Conservation (phyloP, 1,140 invertebrate species). For the Papilio helenus region DNA sequence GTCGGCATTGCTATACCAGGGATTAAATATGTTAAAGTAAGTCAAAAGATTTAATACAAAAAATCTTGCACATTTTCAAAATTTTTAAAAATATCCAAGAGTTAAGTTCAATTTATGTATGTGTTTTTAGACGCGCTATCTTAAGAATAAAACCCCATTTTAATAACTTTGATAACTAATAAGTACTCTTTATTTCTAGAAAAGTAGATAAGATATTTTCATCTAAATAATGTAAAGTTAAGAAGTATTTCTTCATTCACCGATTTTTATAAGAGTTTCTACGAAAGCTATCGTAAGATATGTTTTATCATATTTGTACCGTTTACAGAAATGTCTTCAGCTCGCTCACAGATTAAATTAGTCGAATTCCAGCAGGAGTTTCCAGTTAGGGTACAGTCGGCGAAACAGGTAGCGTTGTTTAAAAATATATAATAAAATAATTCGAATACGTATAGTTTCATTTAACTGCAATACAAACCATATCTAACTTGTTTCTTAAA, state of each 20-base stretch:
- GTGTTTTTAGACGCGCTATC: no score
- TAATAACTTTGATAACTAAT: no score
- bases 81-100: background rate
- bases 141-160: no score
- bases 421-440: background rate
- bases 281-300: slow-evolving; percentile 44
- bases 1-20: slow-evolving; percentile 37
- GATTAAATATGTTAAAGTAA: slow-evolving; percentile 9
- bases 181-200: no score
- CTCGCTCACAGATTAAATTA: slow-evolving; percentile 64
- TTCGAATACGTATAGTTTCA: background rate
- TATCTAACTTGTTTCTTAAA: background rate
- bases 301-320: slow-evolving; percentile 33
- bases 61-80: no score
- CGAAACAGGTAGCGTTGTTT: slow-evolving; percentile 40
- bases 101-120: no score
- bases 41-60: slow-evolving; percentile 2
- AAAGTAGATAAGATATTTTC: no score
- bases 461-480: background rate
- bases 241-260: background rate
- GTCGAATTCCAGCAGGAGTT: slow-evolving; percentile 56
- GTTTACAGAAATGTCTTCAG: slow-evolving; percentile 40
- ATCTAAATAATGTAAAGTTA: background rate
- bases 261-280: background rate
- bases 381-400: slow-evolving; percentile 45